These are phyloP conservation scores for Pangasius mekongensis DNA, from an alignment of 2,797 vertebrate species.

Conservation along the genomic window DNA sequence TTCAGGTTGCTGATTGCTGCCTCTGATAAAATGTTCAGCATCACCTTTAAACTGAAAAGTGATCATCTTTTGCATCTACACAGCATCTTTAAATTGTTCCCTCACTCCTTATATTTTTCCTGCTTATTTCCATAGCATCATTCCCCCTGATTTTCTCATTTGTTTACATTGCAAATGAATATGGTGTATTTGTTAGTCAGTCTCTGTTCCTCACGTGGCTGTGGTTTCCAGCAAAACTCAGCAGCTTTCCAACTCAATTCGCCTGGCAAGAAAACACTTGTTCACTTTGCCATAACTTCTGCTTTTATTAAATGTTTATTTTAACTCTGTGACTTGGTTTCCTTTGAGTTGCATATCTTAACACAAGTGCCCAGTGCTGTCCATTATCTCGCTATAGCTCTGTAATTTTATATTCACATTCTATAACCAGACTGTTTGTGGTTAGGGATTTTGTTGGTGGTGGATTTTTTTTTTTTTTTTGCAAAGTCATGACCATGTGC, in stretches of 20 bases:
- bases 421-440: neutral
- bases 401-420: neutral
- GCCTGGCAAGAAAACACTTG: neutral
- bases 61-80: neutral
- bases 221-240: neutral
- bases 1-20: neutral
- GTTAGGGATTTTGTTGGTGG: neutral
- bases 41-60: neutral
- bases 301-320: conserved; percentile 22
- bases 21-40: neutral
- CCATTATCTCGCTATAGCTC: neutral
- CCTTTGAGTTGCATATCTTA: neutral
- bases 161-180: conserved; percentile 5
- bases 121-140: conserved; percentile 6
- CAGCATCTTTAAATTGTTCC: neutral
- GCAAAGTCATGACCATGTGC: conserved; percentile 36
- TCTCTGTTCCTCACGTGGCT: neutral
- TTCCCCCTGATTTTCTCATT: conserved; percentile 10
- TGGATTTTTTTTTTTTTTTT: conserved; percentile 13
- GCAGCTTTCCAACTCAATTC: neutral
- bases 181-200: neutral
- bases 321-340: neutral
- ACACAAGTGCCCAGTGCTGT: neutral
- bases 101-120: neutral
- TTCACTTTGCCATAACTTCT: conserved; percentile 17